Conservation (phyloP, 2,888 invertebrate genomes). For the Himalopsyche anomala region DNA sequence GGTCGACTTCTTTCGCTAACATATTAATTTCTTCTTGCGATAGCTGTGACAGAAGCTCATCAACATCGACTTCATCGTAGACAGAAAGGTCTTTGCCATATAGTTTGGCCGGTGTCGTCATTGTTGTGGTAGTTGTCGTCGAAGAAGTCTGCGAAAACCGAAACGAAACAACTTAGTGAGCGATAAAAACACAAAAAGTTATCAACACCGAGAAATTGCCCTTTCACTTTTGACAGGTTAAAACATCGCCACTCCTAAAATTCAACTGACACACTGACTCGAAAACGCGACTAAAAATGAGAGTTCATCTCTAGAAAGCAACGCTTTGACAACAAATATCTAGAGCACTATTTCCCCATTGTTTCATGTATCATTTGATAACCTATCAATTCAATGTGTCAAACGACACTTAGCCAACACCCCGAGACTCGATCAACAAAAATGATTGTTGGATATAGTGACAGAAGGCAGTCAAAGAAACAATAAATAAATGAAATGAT, state of each 20-base stretch:
- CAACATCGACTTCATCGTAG: slow-evolving; percentile 97
- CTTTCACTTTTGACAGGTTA: slow-evolving; percentile 61
- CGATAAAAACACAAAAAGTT: slow-evolving; percentile 59
- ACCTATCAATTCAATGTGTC: slow-evolving; percentile 2
- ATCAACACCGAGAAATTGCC: slow-evolving; percentile 45
- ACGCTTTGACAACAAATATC: slow-evolving; percentile 48
- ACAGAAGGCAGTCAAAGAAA: slow-evolving; percentile 43
- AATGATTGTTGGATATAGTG: neutral
- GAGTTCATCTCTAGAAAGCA: slow-evolving; percentile 50
- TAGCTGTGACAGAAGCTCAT: slow-evolving; percentile 94
- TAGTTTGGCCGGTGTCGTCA: slow-evolving; percentile 92
- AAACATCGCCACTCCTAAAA: slow-evolving; percentile 43
- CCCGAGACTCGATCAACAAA: slow-evolving; percentile 12
- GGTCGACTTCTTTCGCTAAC: slow-evolving; percentile 98
- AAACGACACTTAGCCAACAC: slow-evolving; percentile 55
- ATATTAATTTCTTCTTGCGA: slow-evolving; percentile 97
- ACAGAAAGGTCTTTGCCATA: slow-evolving; percentile 93
- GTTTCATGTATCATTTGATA: slow-evolving; percentile 26
- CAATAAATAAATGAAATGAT: neutral
- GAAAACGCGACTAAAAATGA: slow-evolving; percentile 41
- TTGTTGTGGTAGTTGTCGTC: slow-evolving; percentile 91
- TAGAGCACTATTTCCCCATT: slow-evolving; percentile 51
- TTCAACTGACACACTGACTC: slow-evolving; percentile 55
- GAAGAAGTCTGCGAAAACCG: slow-evolving; percentile 87
- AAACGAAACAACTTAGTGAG: slow-evolving; percentile 66